Evolutionary conservation across 2,888 invertebrate genomes (phyloP), one percentile per base, ranked within the genome.

Genomic region (Busseola fusca): DNA sequence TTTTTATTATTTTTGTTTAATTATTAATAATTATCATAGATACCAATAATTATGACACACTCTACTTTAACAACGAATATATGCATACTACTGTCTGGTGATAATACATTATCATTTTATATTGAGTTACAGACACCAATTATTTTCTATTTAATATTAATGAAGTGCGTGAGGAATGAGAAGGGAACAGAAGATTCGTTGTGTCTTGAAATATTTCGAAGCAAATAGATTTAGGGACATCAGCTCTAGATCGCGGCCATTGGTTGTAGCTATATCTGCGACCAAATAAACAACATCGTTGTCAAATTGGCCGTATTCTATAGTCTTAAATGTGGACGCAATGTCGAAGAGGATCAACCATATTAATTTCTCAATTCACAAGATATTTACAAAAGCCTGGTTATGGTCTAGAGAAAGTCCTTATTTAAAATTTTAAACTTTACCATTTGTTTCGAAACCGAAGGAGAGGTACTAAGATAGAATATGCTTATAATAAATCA

Each of bases 401-500:
- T 69, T 69, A 54, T 67, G 72, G 70, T 76, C 71, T 76, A 71
- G 72, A 78, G 69, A 78, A 67, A 80, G 64, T 80, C 60, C 64
- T 87, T 86, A 72, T 74, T 77, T 74, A 59, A 72, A 68, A 71
- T 68, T 71, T 69, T 34, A 71, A 84, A 72, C 58, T 72, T 78
- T 67, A 73, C 74, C 82, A 85, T 85, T 85, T 85, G 86, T 78
- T 81, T 78, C 84, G 84, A 85, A 85, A 85, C 69, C 74, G 65
- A 84, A 82, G 76, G 79, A 84, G 69, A 85, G 79, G 74, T 84
- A 82, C 86, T 85, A 81, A 82, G 85, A 89, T 92, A 92, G 88
- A 91, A 92, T 90, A 91, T 89, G 91, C 94, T 94, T 95, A 95
- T 89, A 88, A 91, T 93, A 95, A 95, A 95, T 92, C 91, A 95